Percentiles rank a stretch among this genome's conserved stretches.
phyloP scores from a whole-genome alignment of 1,140 invertebrate species.

The Listronotus oregonensis region DNA sequence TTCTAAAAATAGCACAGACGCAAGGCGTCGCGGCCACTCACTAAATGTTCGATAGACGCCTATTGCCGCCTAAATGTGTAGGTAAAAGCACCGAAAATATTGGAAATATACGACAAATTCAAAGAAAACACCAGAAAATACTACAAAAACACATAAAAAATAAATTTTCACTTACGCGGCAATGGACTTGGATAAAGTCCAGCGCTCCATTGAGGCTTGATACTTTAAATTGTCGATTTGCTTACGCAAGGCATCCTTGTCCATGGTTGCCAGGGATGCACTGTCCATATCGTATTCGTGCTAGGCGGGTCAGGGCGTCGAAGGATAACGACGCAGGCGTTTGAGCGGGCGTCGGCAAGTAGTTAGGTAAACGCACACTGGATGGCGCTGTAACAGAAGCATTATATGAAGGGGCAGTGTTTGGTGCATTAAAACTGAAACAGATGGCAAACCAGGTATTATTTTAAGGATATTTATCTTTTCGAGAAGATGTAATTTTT shows the following conservation, averaged over 20 bases:
- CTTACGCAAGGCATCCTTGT: slow-evolving; percentile 95
- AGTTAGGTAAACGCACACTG: background rate
- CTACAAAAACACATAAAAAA: slow-evolving; percentile 25
- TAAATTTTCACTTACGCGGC: slow-evolving; percentile 80
- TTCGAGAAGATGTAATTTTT: no score
- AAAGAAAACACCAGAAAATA: slow-evolving; percentile 8
- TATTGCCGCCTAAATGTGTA: no score
- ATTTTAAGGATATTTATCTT: no score
- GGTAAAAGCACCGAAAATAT: no score
- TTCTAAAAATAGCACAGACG: no score
- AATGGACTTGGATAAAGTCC: slow-evolving; percentile 91
- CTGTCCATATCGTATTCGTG: slow-evolving; percentile 57
- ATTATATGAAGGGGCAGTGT: background rate
- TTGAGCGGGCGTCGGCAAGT: slow-evolving; percentile 24
- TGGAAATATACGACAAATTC: no score
- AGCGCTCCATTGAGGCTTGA: slow-evolving; percentile 93
- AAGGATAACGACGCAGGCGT: slow-evolving; percentile 50
- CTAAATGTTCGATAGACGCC: no score
- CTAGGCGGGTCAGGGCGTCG: slow-evolving; percentile 42
- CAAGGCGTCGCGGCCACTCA: no score
- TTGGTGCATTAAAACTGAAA: background rate
- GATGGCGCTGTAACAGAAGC: background rate
- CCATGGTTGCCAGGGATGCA: slow-evolving; percentile 92
- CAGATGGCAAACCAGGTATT: no score
- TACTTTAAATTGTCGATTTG: slow-evolving; percentile 97